Percentiles rank a stretch among this genome's conserved stretches.
phyloP scores from a whole-genome alignment of 2,888 invertebrate species.

The Syrphus vitripennis region DNA sequence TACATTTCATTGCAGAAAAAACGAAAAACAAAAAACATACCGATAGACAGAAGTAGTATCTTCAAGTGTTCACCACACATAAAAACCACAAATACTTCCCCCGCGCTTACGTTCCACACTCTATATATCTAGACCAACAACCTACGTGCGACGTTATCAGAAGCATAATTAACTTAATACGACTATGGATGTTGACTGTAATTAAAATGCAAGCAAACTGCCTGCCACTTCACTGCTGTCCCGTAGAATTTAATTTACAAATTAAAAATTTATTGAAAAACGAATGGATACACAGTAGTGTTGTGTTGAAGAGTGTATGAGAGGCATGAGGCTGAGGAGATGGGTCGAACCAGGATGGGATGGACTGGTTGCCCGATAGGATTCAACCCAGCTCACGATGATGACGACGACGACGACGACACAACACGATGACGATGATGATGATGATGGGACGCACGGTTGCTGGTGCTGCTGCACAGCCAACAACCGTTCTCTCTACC shows the following conservation, averaged over 20 bases:
- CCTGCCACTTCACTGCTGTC: slow-evolving; percentile 70
- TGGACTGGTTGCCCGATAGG: not conserved
- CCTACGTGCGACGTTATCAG: slow-evolving; percentile 63
- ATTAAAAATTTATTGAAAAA: slow-evolving; percentile 72
- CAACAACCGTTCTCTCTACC: slow-evolving; percentile 22
- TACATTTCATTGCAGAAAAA: slow-evolving; percentile 44
- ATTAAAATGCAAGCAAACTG: slow-evolving; percentile 72
- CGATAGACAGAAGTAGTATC: slow-evolving; percentile 42
- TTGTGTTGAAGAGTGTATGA: no score
- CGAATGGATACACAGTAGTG: slow-evolving; percentile 58
- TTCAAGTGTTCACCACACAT: slow-evolving; percentile 55
- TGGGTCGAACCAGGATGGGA: not conserved
- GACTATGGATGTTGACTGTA: slow-evolving; percentile 71
- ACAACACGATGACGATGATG: slow-evolving; percentile 4
- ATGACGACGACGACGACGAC: not conserved
- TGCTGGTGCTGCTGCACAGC: slow-evolving; percentile 5
- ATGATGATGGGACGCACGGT: slow-evolving; percentile 11
- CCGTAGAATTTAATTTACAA: slow-evolving; percentile 71
- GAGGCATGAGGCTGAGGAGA: not conserved
- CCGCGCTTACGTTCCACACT: not conserved
- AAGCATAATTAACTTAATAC: slow-evolving; percentile 71
- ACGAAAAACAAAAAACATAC: slow-evolving; percentile 20
- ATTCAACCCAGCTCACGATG: not conserved
- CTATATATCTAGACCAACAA: not conserved
- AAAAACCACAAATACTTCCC: slow-evolving; percentile 34